Evolutionary conservation across 1,140 invertebrate genomes (phyloP).

Genomic region (Aphis gossypii): DNA sequence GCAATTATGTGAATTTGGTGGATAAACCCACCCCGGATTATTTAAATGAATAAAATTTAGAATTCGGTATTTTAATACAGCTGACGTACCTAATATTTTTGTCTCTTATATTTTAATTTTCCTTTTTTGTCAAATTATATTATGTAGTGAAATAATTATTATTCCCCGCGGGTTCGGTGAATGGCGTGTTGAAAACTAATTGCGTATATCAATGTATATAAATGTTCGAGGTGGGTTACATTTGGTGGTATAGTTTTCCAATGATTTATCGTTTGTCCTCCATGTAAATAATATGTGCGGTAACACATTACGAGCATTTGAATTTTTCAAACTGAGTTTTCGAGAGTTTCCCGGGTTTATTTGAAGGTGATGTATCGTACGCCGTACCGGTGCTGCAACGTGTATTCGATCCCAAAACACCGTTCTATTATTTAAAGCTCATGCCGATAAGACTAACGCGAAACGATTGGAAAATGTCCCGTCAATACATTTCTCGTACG

Average conservation of each 20-base stretch:
- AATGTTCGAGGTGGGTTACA: background rate
- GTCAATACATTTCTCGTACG: background rate
- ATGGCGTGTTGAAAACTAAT: constrained; percentile 27
- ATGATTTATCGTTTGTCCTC: background rate
- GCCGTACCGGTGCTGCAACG: too few species aligned
- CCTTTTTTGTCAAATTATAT: background rate
- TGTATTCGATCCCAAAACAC: background rate
- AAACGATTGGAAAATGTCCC: constrained; percentile 1
- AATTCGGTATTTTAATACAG: background rate
- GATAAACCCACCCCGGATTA: background rate
- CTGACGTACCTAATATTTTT: background rate
- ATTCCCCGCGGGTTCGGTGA: background rate
- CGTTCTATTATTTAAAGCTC: background rate
- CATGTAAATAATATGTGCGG: background rate
- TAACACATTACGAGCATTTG: background rate
- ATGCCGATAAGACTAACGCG: background rate
- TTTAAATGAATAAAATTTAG: background rate
- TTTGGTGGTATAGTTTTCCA: background rate
- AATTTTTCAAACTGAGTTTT: constrained; percentile 21
- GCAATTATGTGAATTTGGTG: background rate
- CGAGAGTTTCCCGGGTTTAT: background rate
- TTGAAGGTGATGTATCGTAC: background rate
- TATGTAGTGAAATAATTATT: background rate
- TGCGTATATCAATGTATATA: background rate
- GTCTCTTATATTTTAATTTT: background rate